A percentile compares a stretch with the other conserved stretches of the same genome.
These are phyloP conservation scores for Drosophila paramelanica DNA, from an alignment of 2,888 invertebrate species.

Conservation along the genomic window DNA sequence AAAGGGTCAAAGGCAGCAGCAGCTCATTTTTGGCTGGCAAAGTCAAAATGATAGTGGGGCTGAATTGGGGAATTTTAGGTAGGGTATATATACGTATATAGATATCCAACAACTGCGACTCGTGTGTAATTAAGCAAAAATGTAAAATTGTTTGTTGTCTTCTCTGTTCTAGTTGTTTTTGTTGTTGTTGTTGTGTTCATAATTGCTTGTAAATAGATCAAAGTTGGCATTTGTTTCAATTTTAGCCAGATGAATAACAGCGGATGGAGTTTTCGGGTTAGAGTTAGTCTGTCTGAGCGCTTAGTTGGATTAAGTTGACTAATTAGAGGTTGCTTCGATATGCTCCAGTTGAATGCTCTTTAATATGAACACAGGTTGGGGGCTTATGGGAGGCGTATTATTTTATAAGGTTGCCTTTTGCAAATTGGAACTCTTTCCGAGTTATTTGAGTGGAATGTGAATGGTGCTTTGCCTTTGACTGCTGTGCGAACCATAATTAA, in stretches of 20 bases:
- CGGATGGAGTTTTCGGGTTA: neutral
- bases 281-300: constrained; percentile 3
- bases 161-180: constrained; percentile 6
- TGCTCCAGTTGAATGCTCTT: constrained; percentile 43
- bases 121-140: constrained; percentile 78
- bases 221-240: constrained; percentile 70
- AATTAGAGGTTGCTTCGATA: constrained; percentile 62
- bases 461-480: neutral
- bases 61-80: constrained; percentile 16
- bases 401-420: neutral
- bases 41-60: constrained; percentile 43
- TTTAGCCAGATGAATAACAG: neutral
- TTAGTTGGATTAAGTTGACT: constrained; percentile 69
- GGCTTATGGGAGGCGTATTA: neutral
- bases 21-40: constrained; percentile 65
- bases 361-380: neutral
- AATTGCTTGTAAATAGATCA: constrained; percentile 78
- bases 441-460: constrained; percentile 6
- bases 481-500: neutral
- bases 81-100: no score
- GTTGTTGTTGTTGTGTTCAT: constrained; percentile 60
- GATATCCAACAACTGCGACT: constrained; percentile 22
- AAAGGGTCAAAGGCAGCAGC: constrained; percentile 11
- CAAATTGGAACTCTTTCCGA: neutral
- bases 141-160: constrained; percentile 69